phyloP scores from a whole-genome alignment of 2,797 vertebrate species.

The Dermochelys coriacea region DNA sequence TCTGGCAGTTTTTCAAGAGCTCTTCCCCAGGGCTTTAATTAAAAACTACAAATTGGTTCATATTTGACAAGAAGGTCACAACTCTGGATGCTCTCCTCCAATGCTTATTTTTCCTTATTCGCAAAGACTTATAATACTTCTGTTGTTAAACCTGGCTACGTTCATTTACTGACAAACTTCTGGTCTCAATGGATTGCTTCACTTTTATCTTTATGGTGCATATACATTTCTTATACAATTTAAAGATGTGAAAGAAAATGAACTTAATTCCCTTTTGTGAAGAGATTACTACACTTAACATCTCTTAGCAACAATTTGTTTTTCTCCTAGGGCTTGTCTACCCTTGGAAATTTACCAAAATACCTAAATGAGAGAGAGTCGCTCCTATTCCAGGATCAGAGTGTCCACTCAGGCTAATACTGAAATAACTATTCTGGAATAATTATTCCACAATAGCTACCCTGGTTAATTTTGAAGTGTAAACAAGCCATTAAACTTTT shows the following conservation, averaged over 20 bases:
- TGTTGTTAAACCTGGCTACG: neutral
- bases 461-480: neutral
- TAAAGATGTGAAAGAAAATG: too few species aligned
- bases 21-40: rapidly evolving
- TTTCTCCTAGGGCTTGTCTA: neutral
- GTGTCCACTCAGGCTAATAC: neutral
- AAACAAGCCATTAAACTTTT: neutral
- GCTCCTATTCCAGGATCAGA: rapidly evolving
- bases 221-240: neutral
- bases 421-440: neutral
- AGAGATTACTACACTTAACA: neutral
- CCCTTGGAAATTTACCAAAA: neutral
- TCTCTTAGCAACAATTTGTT: rapidly evolving
- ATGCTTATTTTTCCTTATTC: rapidly evolving
- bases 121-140: neutral
- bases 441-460: neutral
- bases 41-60: neutral
- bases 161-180: rapidly evolving
- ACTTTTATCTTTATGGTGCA: neutral
- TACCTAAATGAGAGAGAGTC: neutral
- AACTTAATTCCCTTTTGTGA: rapidly evolving
- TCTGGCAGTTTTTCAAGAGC: rapidly evolving
- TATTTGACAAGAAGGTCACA: rapidly evolving
- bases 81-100: neutral
- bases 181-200: rapidly evolving